Base-by-base conservation (phyloP, 2,113 vertebrate genomes). In the Petromus typicus region DNA sequence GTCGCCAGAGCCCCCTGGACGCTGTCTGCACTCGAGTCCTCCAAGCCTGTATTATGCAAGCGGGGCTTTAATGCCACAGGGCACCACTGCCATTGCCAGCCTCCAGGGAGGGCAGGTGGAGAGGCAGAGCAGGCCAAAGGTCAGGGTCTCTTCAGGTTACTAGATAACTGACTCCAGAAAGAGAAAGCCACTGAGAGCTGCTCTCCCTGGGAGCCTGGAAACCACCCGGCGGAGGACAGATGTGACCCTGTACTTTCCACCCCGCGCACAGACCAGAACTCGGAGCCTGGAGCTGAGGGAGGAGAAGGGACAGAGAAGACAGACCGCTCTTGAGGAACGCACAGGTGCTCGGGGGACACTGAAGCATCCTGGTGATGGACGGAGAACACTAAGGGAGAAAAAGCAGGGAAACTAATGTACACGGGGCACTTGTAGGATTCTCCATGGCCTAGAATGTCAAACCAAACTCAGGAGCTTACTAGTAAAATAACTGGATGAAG, bases 101-200 rank as follows among this genome's bases (percentile, higher is more conserved):
- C 63, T 63, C 80, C 66, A 80, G 45, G 22, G 85, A 92, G 13
- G 45, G 27, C 82, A 95, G 54, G 66, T 94, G 25, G 89, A 88
- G 45, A 75, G 87, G 25, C 66, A 75, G 71, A 88, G 51, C 40
- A 89, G 92, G 73, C 18, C 95, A 95, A 94, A 96, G 95, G 89
- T 95, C 92, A 89, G 63, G 95, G 96, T 96, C 73, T 93, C 93
- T 96, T 66, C 80, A 11, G 86, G 83, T 96, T 94, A 96, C 87
- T 94, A 95, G 90, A 89, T 97, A 97, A 95, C 95, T 86, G 61
- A 66, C 30, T 78, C 78, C 23, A 67, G 75, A 87, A 73, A 86
- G 86, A 85, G 56, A 84, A 93, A 94, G 25, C 37, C 63, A 45
- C 34, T 27, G 63, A 48, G 40, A 85, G 76, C 10, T 64, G 8